These are phyloP conservation scores for Rhyacophila brunnea DNA, from an alignment of 1,140 invertebrate genomes.

Conservation along the genomic window DNA sequence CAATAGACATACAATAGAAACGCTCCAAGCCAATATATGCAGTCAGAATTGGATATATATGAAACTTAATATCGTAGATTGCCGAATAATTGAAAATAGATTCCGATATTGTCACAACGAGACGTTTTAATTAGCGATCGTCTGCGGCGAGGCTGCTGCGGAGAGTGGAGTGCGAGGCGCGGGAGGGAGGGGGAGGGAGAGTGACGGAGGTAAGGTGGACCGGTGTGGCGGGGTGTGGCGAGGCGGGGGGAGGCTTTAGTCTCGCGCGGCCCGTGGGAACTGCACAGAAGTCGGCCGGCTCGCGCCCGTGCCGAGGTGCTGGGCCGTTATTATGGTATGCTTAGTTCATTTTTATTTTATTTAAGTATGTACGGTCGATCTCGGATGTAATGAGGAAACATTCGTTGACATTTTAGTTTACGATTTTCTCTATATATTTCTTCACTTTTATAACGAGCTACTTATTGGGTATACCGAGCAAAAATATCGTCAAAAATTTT, in stretches of 20 bases:
- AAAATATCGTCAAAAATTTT: too few species aligned
- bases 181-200: neutral
- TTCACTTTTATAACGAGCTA: too few species aligned
- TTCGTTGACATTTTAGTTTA: too few species aligned
- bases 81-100: conserved; percentile 7
- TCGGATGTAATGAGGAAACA: too few species aligned
- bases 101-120: neutral
- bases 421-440: too few species aligned
- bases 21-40: too few species aligned
- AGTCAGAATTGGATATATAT: too few species aligned
- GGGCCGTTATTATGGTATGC: conserved; percentile 49
- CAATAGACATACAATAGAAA: too few species aligned
- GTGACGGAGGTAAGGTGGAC: neutral
- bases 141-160: neutral
- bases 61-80: neutral
- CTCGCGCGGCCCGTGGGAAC: conserved; percentile 53
- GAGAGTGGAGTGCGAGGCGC: neutral
- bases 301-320: conserved; percentile 50
- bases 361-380: too few species aligned
- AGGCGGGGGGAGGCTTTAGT: conserved; percentile 36
- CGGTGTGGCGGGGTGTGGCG: conserved; percentile 7
- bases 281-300: conserved; percentile 57
- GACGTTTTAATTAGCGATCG: conserved; percentile 20
- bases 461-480: too few species aligned
- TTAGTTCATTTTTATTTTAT: neutral